Percentiles rank a stretch among this genome's conserved stretches.
phyloP scores from a whole-genome alignment of 2,888 invertebrate genomes.

The Schrankia costaestrigalis region DNA sequence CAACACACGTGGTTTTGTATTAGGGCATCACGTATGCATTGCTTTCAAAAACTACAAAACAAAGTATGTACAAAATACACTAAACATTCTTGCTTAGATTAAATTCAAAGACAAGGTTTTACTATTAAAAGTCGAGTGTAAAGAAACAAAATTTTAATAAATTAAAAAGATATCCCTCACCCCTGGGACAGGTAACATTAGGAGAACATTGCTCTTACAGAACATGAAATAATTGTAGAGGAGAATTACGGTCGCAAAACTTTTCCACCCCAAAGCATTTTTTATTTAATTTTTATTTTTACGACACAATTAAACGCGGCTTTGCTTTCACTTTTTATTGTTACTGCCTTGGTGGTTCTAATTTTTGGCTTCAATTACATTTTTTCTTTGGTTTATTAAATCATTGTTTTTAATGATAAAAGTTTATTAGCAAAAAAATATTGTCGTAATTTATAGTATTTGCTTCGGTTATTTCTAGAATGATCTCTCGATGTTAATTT shows the following conservation, averaged over 20 bases:
- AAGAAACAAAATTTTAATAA: constrained; percentile 21
- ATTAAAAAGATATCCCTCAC: constrained; percentile 35
- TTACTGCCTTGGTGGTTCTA: constrained; percentile 76
- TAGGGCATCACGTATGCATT: no score
- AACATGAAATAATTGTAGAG: constrained; percentile 70
- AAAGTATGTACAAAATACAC: no score
- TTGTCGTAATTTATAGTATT: constrained; percentile 24
- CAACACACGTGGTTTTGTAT: no score
- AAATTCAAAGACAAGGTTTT: no score
- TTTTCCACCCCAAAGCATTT: constrained; percentile 74
- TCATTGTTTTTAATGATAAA: constrained; percentile 69
- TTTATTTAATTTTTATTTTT: constrained; percentile 81
- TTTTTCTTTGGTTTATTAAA: constrained; percentile 68
- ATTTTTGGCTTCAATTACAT: constrained; percentile 77
- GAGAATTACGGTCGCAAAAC: constrained; percentile 67
- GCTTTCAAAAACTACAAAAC: constrained; percentile 1
- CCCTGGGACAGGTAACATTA: constrained; percentile 64
- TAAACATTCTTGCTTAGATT: no score
- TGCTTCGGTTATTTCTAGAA: constrained; percentile 15
- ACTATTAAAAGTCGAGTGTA: constrained; percentile 1
- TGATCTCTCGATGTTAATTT: constrained; percentile 19
- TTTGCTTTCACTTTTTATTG: constrained; percentile 80
- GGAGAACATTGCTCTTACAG: constrained; percentile 48
- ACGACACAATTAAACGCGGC: constrained; percentile 78
- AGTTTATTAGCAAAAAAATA: constrained; percentile 37